Evolutionary conservation across 1,140 invertebrate genomes (phyloP).

Genomic region (Pogonognathellus flavescens): DNA sequence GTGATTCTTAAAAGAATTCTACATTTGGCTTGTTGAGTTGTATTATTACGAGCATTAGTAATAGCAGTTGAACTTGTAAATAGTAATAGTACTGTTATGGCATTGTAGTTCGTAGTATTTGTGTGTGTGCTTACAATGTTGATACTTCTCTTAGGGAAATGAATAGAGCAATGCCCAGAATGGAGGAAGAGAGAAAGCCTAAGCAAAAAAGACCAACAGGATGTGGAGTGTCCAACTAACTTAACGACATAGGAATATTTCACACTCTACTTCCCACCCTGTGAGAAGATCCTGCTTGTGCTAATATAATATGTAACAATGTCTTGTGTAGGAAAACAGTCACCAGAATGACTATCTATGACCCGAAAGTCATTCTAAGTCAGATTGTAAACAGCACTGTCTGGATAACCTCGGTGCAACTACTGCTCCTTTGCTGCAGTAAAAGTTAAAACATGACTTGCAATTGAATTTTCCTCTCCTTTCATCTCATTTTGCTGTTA

Average conservation of each 20-base stretch:
- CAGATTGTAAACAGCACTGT: no score
- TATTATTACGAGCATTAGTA: no score
- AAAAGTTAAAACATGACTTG: no score
- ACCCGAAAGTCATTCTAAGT: background rate
- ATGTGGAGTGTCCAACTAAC: constrained; percentile 38
- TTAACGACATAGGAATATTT: constrained; percentile 28
- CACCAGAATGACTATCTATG: background rate
- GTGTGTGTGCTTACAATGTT: background rate
- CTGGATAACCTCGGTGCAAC: no score
- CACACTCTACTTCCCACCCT: constrained; percentile 25
- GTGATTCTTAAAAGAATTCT: no score
- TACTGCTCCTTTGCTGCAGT: no score
- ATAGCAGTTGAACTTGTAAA: no score
- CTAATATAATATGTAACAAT: background rate
- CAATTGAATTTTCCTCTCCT: no score
- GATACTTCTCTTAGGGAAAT: background rate
- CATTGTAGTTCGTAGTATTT: no score
- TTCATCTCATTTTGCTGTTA: no score
- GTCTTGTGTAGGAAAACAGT: background rate
- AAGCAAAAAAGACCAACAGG: constrained; percentile 12
- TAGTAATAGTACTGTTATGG: no score
- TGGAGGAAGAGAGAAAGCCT: background rate
- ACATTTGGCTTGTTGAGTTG: no score
- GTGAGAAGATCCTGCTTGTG: background rate
- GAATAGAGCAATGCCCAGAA: background rate